Evolutionary conservation across 2,888 invertebrate species (phyloP), one percentile per base, ranked within the genome.

Genomic region (Meiosimyza platycephala): DNA sequence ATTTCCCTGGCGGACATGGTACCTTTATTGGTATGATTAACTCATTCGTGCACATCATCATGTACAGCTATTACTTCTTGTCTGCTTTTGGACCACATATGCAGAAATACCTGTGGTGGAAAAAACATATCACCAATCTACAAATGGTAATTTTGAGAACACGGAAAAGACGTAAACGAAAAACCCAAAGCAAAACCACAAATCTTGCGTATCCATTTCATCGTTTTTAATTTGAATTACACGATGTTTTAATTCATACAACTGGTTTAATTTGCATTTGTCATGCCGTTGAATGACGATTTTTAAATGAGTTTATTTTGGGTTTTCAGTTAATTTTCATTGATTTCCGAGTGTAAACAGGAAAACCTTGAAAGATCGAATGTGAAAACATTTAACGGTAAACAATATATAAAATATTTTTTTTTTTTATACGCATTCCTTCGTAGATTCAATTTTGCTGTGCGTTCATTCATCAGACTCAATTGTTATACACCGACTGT

Each of bases 41-140:
- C 88, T 95, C 96, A 3, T 97, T 97, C 81, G 97, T 98, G 18
- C 98, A 98, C 84, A 94, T 97, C 77, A 90, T 98, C 78, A 98
- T 98, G 97, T 98, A 98, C 86, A 89, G 93, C 2, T 98, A 98
- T 86, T 97, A 97, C 82, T 90, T 97, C 89, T 85, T 97, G 72
- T 93, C 98, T 0, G 96, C 97, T 0, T 89, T 96, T 84, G 95
- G 97, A 47, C 97, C 97, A 0, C 90, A 93, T 79, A 93, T 93
- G 86, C 95, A 95, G 84, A 93, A 93, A 86, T 96, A 94, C 84
- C 89, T 97, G 76, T 96, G 95, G 93, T 97, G 97, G 97, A 97
- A 97, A 88, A 94, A 92, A 79, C 93, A 97, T 87, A 93, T 98
- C 79, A 97, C 97, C 47, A 93, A 92, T 40, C 88, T 97, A 83